Percentiles rank a stretch among this genome's conserved stretches.
Evolutionary conservation across 2,113 vertebrate species (phyloP).

Genomic region (Nyctereutes procyonoides): DNA sequence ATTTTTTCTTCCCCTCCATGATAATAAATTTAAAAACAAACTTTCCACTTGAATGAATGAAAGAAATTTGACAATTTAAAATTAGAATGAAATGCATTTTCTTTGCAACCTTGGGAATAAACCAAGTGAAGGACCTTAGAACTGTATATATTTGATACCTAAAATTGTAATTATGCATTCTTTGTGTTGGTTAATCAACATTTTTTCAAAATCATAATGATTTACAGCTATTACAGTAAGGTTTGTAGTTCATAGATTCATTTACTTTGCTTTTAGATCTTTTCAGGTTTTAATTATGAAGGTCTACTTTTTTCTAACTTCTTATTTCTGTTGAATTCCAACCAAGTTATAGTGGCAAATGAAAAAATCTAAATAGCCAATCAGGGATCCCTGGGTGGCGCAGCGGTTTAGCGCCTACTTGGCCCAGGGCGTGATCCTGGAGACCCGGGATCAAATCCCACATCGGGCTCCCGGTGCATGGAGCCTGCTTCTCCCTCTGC

Average conservation of each 20-base stretch:
- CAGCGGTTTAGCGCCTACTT: no score
- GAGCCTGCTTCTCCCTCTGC: no score
- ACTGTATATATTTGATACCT: not conserved
- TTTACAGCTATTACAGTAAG: not conserved
- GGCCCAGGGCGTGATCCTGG: no score
- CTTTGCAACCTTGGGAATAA: not conserved
- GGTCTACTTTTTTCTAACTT: not conserved
- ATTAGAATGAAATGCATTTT: not conserved
- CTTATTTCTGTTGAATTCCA: not conserved
- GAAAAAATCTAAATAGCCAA: not conserved
- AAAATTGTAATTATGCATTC: not conserved
- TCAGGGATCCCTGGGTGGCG: no score
- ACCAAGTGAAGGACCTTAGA: not conserved
- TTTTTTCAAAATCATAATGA: not conserved
- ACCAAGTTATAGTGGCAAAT: not conserved
- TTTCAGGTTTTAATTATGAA: not conserved
- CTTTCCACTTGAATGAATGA: not conserved
- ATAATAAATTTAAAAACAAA: not conserved
- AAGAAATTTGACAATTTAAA: not conserved
- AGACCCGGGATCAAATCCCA: no score
- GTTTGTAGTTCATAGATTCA: not conserved
- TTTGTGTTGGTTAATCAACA: not conserved
- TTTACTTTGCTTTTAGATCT: slow-evolving; percentile 15
- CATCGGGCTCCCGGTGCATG: no score
- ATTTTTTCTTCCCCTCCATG: not conserved